Evolutionary conservation across 23 tunicate species (phyloP).

Genomic region (Halocynthia roretzi): DNA sequence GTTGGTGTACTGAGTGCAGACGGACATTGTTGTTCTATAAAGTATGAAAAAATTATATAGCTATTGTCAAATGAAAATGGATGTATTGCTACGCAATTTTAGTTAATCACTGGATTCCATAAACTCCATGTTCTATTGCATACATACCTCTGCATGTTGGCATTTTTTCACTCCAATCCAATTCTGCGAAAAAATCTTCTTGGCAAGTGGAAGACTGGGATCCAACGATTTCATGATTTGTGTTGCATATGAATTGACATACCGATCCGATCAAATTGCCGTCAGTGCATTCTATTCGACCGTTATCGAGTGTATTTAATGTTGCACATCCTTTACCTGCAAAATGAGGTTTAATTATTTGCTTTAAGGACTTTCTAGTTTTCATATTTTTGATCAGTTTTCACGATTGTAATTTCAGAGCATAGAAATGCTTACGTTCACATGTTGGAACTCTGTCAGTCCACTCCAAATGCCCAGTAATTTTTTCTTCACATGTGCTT

Average conservation of each 20-base stretch:
- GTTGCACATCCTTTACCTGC: conserved; percentile 11
- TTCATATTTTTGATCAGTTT: neutral
- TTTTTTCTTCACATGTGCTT: conserved; percentile 12
- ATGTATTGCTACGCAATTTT: neutral
- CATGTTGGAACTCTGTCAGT: conserved; percentile 26
- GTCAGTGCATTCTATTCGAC: conserved; percentile 22
- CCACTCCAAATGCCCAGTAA: conserved; percentile 22
- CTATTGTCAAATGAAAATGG: no score
- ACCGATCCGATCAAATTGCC: conserved; percentile 6
- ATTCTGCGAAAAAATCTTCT: neutral
- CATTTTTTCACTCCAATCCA: neutral
- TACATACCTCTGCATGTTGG: conserved; percentile 1
- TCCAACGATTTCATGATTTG: conserved; percentile 16
- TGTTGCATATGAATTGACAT: conserved; percentile 30
- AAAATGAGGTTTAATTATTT: neutral
- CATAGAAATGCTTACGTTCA: conserved; percentile 21
- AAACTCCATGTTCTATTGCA: neutral
- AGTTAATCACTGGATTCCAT: neutral
- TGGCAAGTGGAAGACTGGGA: neutral
- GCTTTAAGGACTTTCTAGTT: no score
- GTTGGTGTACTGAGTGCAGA: neutral
- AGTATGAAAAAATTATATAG: neutral
- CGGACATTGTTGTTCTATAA: neutral
- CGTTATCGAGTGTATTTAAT: conserved; percentile 9
- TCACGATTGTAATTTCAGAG: neutral